Percentiles rank a stretch among this genome's conserved stretches.
Evolutionary conservation across 2,888 invertebrate species (phyloP).

Genomic region (Bhutanitis thaidina): DNA sequence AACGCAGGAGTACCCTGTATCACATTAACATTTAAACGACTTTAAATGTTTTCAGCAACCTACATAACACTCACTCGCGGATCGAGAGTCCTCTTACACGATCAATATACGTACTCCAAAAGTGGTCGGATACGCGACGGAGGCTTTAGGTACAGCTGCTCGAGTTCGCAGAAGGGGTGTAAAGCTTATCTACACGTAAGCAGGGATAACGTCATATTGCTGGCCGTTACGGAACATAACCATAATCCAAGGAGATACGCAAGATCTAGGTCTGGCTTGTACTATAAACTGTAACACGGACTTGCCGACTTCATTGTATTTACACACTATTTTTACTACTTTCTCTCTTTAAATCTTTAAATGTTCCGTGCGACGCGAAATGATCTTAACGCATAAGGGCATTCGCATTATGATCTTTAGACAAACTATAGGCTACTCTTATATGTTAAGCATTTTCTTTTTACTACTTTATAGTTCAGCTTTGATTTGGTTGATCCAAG

Average conservation of each 20-base stretch:
- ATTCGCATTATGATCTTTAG: too few species aligned
- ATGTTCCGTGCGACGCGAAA: too few species aligned
- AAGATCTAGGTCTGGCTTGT: neutral
- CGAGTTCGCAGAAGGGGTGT: constrained; percentile 28
- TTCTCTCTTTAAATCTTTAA: too few species aligned
- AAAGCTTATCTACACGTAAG: constrained; percentile 29
- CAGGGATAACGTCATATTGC: constrained; percentile 23
- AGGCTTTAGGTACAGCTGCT: constrained; percentile 42
- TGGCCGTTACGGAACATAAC: constrained; percentile 23
- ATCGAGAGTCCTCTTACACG: constrained; percentile 30
- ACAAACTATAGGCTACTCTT: too few species aligned
- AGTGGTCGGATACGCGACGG: constrained; percentile 30
- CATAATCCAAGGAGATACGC: constrained; percentile 18
- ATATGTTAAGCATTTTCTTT: too few species aligned
- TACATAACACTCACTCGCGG: constrained; percentile 27
- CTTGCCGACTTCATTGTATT: too few species aligned
- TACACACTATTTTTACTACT: too few species aligned
- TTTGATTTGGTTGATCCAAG: too few species aligned
- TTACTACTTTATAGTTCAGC: too few species aligned
- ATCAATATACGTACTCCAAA: constrained; percentile 38
- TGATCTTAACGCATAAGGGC: too few species aligned
- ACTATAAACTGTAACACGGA: neutral
- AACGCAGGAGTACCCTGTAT: too few species aligned
- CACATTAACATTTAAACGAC: too few species aligned
- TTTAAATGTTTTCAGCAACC: constrained; percentile 18